A percentile compares a stretch with the other conserved stretches of the same genome.
These are phyloP conservation scores for Pangasius macronema DNA, from an alignment of 2,797 vertebrate species.

Conservation along the genomic window DNA sequence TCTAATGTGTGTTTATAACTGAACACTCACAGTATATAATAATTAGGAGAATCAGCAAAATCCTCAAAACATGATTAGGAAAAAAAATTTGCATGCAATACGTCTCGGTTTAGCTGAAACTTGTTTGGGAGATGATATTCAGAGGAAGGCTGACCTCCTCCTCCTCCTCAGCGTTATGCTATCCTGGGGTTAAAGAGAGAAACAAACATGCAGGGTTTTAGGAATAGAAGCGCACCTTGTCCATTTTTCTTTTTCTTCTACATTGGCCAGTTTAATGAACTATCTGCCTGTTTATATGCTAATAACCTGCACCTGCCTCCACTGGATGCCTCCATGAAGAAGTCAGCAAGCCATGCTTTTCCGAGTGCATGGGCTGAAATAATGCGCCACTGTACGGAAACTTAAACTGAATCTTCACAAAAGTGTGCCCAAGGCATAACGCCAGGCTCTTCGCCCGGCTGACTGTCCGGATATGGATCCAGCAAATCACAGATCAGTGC, in stretches of 20 bases:
- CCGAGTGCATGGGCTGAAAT: neutral
- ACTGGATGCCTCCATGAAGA: constrained; percentile 1
- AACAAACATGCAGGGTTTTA: constrained; percentile 40
- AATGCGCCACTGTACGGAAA: neutral
- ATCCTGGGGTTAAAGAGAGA: constrained; percentile 44
- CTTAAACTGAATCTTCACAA: neutral
- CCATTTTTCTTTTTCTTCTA: neutral
- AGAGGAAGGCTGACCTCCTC: constrained; percentile 39
- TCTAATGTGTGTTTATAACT: neutral
- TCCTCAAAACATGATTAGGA: neutral
- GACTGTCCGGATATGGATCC: neutral
- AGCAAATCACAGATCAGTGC: neutral
- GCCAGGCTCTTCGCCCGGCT: neutral
- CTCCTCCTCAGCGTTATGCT: constrained; percentile 26
- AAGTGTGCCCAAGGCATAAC: neutral
- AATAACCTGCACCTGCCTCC: constrained; percentile 20
- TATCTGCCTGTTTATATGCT: constrained; percentile 1
- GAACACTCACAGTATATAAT: neutral
- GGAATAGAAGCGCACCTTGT: neutral
- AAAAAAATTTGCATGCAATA: neutral
- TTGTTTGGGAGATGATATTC: neutral
- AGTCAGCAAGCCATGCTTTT: neutral
- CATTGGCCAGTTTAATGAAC: neutral
- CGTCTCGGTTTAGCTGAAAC: neutral
- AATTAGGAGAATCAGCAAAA: neutral